phyloP scores from a whole-genome alignment of 2,113 vertebrate genomes.

The Chionodraco myersi region DNA sequence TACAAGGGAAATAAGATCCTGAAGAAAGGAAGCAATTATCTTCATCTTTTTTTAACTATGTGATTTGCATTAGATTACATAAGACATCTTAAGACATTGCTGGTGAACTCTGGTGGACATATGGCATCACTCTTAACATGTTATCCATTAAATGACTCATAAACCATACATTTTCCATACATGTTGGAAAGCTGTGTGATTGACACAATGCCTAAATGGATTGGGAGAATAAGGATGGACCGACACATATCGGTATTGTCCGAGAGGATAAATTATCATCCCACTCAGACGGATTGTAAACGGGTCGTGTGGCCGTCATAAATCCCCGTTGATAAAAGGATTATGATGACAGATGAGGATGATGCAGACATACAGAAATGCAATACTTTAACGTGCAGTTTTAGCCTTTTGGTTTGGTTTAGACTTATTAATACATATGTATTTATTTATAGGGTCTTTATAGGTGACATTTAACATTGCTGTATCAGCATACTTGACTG shows the following conservation, averaged over 20 bases:
- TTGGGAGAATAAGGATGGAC: neutral
- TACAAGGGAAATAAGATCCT: neutral
- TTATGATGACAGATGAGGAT: slow-evolving; percentile 57
- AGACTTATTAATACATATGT: neutral
- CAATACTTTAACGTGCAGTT: neutral
- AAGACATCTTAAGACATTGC: neutral
- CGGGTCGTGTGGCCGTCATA: slow-evolving; percentile 39
- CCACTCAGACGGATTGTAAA: slow-evolving; percentile 60
- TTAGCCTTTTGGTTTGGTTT: neutral
- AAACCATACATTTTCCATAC: neutral
- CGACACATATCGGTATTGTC: neutral
- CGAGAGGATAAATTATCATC: slow-evolving; percentile 27
- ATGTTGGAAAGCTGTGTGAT: neutral
- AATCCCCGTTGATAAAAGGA: slow-evolving; percentile 68
- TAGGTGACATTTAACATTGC: neutral
- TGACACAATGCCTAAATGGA: neutral
- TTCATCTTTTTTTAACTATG: too few relatives aligned
- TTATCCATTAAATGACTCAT: neutral
- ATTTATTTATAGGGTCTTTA: neutral
- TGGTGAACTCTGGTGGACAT: neutral
- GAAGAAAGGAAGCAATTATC: too few relatives aligned
- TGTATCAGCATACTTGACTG: neutral
- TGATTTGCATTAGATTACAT: neutral
- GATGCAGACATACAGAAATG: slow-evolving; percentile 29
- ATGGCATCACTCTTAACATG: neutral